These are phyloP conservation scores for Lepetodrilus schrolli DNA, from an alignment of 2,888 invertebrate genomes.

Conservation along the genomic window DNA sequence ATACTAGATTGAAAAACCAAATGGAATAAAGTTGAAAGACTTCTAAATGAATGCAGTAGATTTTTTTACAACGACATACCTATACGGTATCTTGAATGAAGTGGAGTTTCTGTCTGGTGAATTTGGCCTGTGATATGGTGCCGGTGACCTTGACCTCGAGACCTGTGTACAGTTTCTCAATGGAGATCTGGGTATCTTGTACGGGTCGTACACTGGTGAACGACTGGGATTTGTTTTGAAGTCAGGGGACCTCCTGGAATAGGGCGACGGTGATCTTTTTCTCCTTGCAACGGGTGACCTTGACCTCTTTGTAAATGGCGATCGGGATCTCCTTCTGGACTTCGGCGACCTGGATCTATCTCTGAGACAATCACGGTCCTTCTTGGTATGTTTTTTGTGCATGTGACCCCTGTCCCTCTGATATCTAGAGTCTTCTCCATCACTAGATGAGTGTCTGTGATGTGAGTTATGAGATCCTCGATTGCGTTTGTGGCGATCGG, in stretches of 20 bases:
- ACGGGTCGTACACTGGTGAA: neutral
- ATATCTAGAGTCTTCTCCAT: neutral
- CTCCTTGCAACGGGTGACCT: slow-evolving; percentile 5
- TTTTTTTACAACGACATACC: too few relatives aligned
- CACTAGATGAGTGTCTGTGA: neutral
- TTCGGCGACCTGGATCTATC: slow-evolving; percentile 19
- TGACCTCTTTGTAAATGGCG: slow-evolving; percentile 1
- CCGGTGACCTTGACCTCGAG: neutral
- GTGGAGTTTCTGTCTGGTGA: neutral
- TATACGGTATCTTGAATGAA: neutral
- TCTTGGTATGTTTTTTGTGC: neutral
- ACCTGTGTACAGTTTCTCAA: too few relatives aligned
- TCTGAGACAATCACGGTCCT: neutral
- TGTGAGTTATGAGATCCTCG: neutral
- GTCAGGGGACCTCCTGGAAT: slow-evolving; percentile 7
- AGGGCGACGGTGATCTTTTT: slow-evolving; percentile 13
- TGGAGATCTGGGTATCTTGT: neutral
- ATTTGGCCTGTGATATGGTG: neutral
- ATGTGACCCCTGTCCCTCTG: neutral
- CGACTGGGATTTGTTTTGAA: neutral
- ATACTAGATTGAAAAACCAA: too few relatives aligned
- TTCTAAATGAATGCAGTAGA: too few relatives aligned
- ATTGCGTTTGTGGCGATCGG: neutral
- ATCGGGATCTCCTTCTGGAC: neutral
- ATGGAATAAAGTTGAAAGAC: too few relatives aligned